Evolutionary conservation across 2,888 invertebrate species (phyloP).

Genomic region (Philaethria dido): DNA sequence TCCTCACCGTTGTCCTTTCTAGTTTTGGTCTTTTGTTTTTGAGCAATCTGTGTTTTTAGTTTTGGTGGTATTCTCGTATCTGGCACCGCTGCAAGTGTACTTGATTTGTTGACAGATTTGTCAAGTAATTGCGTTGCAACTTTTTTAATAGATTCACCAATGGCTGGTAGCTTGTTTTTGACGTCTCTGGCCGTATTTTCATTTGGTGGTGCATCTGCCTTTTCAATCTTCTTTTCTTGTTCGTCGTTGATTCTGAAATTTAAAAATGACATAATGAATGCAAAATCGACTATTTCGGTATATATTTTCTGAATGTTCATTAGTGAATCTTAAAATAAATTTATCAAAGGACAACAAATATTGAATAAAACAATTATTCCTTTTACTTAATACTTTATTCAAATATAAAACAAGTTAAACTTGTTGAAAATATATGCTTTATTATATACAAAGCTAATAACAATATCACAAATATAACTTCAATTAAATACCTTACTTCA

Average conservation of each 20-base stretch:
- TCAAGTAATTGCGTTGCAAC: conserved; percentile 84
- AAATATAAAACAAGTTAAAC: conserved; percentile 57
- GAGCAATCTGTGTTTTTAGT: conserved; percentile 79
- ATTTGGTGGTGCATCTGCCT: conserved; percentile 41
- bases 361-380: not conserved
- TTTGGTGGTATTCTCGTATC: conserved; percentile 87
- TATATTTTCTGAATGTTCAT: no score
- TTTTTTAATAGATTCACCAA: conserved; percentile 84
- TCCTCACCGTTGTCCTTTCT: conserved; percentile 67
- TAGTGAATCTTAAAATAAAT: not conserved
- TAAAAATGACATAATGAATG: no score
- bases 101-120: conserved; percentile 63
- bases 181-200: conserved; percentile 65
- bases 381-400: not conserved
- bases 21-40: conserved; percentile 72
- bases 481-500: not conserved
- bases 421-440: conserved; percentile 33
- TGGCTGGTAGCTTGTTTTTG: conserved; percentile 68
- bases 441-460: conserved; percentile 2
- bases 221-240: conserved; percentile 23
- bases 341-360: not conserved
- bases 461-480: conserved; percentile 7
- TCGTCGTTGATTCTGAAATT: conserved; percentile 18
- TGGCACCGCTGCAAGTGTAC: conserved; percentile 68
- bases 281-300: no score